Percentiles rank a stretch among this genome's conserved stretches.
phyloP scores from a whole-genome alignment of 1,140 invertebrate species.

The Hycleus cichorii region DNA sequence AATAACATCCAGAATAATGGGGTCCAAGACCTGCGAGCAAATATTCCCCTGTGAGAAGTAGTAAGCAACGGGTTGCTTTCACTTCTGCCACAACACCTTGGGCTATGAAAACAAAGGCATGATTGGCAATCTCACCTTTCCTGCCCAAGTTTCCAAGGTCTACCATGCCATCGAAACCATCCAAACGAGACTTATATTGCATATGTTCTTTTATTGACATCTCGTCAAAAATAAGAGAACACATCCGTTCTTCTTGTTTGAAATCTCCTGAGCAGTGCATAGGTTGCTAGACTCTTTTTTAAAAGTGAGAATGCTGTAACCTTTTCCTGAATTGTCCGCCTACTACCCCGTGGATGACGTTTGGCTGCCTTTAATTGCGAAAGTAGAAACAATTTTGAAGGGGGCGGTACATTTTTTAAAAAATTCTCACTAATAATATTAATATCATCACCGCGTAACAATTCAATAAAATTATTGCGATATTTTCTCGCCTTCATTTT shows the following conservation, averaged over 20 bases:
- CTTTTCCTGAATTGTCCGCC: slow-evolving; percentile 14
- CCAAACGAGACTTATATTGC: slow-evolving; percentile 2
- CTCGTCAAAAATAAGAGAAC: slow-evolving; percentile 13
- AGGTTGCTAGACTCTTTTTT: slow-evolving; percentile 11
- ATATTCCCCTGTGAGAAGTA: neutral
- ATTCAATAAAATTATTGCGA: no score
- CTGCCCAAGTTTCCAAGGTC: neutral
- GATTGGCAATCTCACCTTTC: neutral
- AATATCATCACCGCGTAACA: no score
- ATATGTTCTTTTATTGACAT: slow-evolving; percentile 7
- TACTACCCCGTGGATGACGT: neutral
- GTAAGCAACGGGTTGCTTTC: slow-evolving; percentile 6
- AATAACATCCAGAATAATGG: neutral
- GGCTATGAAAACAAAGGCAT: slow-evolving; percentile 9
- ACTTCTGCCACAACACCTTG: neutral
- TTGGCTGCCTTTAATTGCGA: neutral
- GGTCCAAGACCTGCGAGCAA: neutral
- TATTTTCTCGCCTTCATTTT: no score
- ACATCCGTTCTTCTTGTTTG: slow-evolving; percentile 9
- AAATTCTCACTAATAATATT: no score
- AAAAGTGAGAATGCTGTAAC: slow-evolving; percentile 15
- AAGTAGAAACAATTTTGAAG: no score
- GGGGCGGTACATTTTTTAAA: no score
- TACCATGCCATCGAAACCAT: slow-evolving; percentile 1
- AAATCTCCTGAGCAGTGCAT: slow-evolving; percentile 1